Base-by-base conservation (phyloP, 2,797 vertebrate species). In the Pygocentrus nattereri region DNA sequence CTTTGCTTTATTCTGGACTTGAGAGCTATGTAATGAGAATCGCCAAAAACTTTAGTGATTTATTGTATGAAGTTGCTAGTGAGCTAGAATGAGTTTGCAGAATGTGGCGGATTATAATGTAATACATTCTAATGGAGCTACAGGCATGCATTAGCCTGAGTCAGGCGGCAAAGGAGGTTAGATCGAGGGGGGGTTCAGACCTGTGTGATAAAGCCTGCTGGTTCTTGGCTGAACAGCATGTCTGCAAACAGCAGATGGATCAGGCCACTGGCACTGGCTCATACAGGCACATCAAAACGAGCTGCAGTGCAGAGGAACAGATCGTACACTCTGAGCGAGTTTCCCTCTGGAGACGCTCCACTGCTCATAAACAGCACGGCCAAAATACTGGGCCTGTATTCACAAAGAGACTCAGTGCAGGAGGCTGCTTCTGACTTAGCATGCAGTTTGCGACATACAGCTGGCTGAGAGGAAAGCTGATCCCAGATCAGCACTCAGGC, bases 181-280 rank as follows among this genome's bases (percentile, higher is more conserved):
- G 65, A n/a, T 8, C 18, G 30, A 16, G 30, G 5, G 30, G 61
- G 11, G n/a, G 38, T 80, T 78, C 76, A 41, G 64, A 82, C 70
- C n/a, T 21, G 52, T 81, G 64, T 80, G 71, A 85, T 78, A 84
- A 83, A 74, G 64, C 23, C 80, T 71, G 65, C 54, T 50, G 71
- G 67, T 72, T 82, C 74, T 86, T 85, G 76, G 81, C 84, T 85
- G 80, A 84, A 83, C 82, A 80, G 52, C 59, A 27, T 79, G 75
- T 85, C 79, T 85, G 74, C 79, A 85, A 85, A 84, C 83, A 86
- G 56, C 68, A 77, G 80, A 67, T 74, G 50, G 65, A 82, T 73
- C 58, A 25, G 31, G 58, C 76, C 52, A 15, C 68, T 78, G 72
- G 74, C 78, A 58, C 76, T 47, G 27, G 19, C 70, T 80, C 27